Percentiles rank a stretch among this genome's conserved stretches.
phyloP scores from a whole-genome alignment of 92 coral and sea anemone species.

The Umimayanthus chanpuru region DNA sequence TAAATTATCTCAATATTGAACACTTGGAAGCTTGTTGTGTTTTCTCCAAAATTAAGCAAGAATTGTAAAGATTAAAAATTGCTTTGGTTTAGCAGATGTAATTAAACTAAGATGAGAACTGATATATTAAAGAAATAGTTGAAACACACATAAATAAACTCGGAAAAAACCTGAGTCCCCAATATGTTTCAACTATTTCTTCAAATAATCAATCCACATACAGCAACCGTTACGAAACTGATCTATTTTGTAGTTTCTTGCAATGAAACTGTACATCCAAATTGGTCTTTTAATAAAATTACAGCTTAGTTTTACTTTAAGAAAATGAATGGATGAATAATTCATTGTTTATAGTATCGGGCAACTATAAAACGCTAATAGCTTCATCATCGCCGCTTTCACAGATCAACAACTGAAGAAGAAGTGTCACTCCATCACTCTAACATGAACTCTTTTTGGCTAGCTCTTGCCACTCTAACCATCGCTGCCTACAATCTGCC shows the following conservation, averaged over 20 bases:
- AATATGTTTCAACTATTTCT: too few relatives aligned
- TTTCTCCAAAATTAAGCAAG: neutral
- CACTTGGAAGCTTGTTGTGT: neutral
- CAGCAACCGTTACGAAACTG: too few relatives aligned
- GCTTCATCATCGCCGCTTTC: neutral
- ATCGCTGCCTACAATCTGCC: neutral
- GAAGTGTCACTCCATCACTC: neutral
- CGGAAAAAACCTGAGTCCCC: too few relatives aligned
- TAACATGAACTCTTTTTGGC: neutral
- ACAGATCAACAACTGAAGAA: neutral
- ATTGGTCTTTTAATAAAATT: too few relatives aligned
- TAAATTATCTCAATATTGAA: neutral
- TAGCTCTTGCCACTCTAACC: neutral
- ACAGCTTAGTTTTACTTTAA: neutral
- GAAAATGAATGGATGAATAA: too few relatives aligned
- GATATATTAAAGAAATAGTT: too few relatives aligned
- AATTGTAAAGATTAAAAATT: too few relatives aligned
- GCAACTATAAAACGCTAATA: neutral
- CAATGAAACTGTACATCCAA: neutral
- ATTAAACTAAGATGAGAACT: neutral
- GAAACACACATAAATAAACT: too few relatives aligned
- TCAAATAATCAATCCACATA: too few relatives aligned
- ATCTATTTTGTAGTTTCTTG: neutral
- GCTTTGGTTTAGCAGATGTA: neutral
- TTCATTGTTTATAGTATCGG: neutral